Conservation (phyloP, 1,140 invertebrate genomes). For the Hypothenemus hampei region DNA sequence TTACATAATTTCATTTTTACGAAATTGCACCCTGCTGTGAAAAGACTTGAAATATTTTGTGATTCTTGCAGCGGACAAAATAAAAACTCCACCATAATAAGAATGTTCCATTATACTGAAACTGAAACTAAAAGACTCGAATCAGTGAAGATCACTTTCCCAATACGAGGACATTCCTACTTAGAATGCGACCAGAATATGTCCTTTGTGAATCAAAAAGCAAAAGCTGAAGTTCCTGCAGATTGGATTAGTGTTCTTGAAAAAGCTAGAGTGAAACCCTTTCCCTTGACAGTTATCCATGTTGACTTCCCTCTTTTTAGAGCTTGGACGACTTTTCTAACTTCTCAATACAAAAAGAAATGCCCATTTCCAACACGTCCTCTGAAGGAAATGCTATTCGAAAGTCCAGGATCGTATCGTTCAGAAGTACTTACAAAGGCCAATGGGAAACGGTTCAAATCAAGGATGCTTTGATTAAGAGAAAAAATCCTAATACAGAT, state of each 20-base stretch:
- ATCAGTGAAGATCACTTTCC: constrained; percentile 23
- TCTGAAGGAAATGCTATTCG: not conserved
- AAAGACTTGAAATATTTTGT: constrained; percentile 33
- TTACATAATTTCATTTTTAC: constrained; percentile 32
- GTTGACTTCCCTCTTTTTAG: not conserved
- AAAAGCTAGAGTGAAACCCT: constrained; percentile 19
- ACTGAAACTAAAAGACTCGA: constrained; percentile 18
- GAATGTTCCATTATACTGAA: constrained; percentile 13
- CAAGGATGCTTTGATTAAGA: too few species aligned
- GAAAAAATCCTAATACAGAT: too few species aligned
- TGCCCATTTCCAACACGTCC: not conserved
- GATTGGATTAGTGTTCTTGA: constrained; percentile 27
- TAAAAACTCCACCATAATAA: constrained; percentile 37
- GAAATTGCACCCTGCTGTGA: constrained; percentile 18
- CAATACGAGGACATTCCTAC: constrained; percentile 29
- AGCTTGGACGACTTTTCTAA: not conserved
- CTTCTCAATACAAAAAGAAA: not conserved
- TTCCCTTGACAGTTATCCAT: constrained; percentile 14
- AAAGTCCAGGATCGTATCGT: too few species aligned
- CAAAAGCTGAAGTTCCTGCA: constrained; percentile 27
- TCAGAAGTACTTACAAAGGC: too few species aligned
- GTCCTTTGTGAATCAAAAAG: constrained; percentile 31
- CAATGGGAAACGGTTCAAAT: too few species aligned
- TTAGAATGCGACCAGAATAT: constrained; percentile 37
- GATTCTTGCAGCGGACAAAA: constrained; percentile 37